These are phyloP conservation scores for Drosophila leonis DNA, from an alignment of 2,888 invertebrate genomes.

Conservation along the genomic window DNA sequence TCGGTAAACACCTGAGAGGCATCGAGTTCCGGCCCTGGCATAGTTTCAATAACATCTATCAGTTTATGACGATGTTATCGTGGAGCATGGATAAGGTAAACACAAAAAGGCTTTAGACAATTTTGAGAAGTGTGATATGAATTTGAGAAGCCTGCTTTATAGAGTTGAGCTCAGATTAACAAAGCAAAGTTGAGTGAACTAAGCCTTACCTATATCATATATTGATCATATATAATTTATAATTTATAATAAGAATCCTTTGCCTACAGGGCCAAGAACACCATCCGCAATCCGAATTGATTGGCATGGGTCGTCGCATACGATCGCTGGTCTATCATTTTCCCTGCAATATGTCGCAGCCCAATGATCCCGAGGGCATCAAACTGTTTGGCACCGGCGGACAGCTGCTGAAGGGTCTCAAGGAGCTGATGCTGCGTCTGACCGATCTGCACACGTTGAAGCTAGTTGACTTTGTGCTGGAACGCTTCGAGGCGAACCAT, in stretches of 20 bases:
- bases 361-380: slow-evolving; percentile 88
- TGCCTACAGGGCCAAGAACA: slow-evolving; percentile 52
- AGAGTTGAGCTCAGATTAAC: not conserved
- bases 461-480: slow-evolving; percentile 91
- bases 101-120: too few relatives aligned
- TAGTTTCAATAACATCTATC: slow-evolving; percentile 93
- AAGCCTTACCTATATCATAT: not conserved
- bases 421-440: slow-evolving; percentile 89
- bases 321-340: slow-evolving; percentile 89
- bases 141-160: not conserved
- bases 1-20: slow-evolving; percentile 89
- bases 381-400: slow-evolving; percentile 92
- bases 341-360: slow-evolving; percentile 90
- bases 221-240: not conserved
- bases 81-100: slow-evolving; percentile 89
- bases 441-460: slow-evolving; percentile 88
- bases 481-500: slow-evolving; percentile 89
- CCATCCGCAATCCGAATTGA: slow-evolving; percentile 73
- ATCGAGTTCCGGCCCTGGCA: slow-evolving; percentile 90
- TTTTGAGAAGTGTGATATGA: not conserved
- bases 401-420: slow-evolving; percentile 88
- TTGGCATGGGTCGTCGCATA: slow-evolving; percentile 87
- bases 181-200: not conserved
- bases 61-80: slow-evolving; percentile 93
- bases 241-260: not conserved